These are phyloP conservation scores for Dicerorhinus sumatrensis DNA, from an alignment of 2,113 vertebrate genomes.

Conservation along the genomic window DNA sequence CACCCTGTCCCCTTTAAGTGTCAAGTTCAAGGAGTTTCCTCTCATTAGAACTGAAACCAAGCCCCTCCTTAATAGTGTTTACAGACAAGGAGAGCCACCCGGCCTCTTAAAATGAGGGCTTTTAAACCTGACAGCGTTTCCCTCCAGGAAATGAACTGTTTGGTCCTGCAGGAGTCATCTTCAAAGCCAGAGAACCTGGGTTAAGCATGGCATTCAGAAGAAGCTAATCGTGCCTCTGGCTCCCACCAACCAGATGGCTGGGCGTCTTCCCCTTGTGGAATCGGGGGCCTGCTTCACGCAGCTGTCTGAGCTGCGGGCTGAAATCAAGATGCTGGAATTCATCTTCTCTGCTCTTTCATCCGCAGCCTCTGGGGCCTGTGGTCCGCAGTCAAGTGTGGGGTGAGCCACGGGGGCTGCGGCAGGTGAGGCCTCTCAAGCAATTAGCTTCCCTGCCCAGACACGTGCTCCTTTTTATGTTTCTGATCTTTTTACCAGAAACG, in stretches of 20 bases:
- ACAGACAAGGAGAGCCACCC: slow-evolving; percentile 4
- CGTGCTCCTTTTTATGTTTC: not conserved
- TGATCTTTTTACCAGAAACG: slow-evolving; percentile 31
- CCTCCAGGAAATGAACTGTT: not conserved
- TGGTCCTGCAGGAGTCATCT: slow-evolving; percentile 56
- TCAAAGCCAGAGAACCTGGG: slow-evolving; percentile 67
- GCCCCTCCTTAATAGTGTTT: not conserved
- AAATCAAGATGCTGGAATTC: slow-evolving; percentile 71
- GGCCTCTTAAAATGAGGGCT: not conserved
- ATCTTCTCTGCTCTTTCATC: slow-evolving; percentile 79
- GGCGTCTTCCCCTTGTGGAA: slow-evolving; percentile 37
- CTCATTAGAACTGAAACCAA: slow-evolving; percentile 7
- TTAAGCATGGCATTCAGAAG: not conserved
- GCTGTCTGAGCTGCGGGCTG: slow-evolving; percentile 72
- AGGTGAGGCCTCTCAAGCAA: slow-evolving; percentile 22
- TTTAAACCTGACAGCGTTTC: slow-evolving; percentile 22
- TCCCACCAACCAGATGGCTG: slow-evolving; percentile 56
- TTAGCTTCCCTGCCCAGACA: not conserved
- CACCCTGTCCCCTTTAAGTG: not conserved
- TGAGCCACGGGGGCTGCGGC: slow-evolving; percentile 49
- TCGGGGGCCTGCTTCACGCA: slow-evolving; percentile 11
- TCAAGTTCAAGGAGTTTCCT: not conserved
- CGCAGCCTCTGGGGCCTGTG: slow-evolving; percentile 46
- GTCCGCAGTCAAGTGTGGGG: slow-evolving; percentile 51
- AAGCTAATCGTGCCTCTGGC: not conserved